phyloP scores from a whole-genome alignment of 2,888 invertebrate genomes.

The Gymnoscelis rufifasciata region DNA sequence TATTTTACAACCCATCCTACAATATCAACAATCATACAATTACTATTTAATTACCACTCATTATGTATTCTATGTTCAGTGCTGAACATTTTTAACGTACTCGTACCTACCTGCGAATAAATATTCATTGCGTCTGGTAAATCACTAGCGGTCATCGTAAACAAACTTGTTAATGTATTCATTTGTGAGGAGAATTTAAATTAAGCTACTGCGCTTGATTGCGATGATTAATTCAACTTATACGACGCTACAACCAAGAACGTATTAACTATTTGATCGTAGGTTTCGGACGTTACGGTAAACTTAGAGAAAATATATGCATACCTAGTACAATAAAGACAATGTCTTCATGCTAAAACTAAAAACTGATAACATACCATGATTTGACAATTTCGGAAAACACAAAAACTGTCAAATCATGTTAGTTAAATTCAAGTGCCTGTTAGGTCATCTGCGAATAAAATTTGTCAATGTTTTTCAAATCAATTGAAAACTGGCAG shows the following conservation, averaged over 20 bases:
- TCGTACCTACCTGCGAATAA: conserved; percentile 20
- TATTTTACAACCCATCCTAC: too few species aligned
- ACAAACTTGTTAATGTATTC: conserved; percentile 21
- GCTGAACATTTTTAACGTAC: conserved; percentile 22
- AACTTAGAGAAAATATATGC: not conserved
- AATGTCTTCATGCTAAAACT: too few species aligned
- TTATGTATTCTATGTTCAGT: conserved; percentile 16
- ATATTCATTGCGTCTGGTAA: conserved; percentile 29
- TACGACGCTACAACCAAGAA: not conserved
- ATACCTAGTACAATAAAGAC: too few species aligned
- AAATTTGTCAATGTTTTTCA: too few species aligned
- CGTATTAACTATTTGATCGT: too few species aligned
- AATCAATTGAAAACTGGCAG: too few species aligned
- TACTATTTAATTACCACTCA: conserved; percentile 13
- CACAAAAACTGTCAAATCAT: too few species aligned
- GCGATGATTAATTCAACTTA: conserved; percentile 10
- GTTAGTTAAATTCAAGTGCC: too few species aligned
- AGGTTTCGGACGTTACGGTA: not conserved
- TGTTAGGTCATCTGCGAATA: too few species aligned
- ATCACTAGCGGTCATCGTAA: conserved; percentile 19
- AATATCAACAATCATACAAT: conserved; percentile 2
- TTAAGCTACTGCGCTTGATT: conserved; percentile 22
- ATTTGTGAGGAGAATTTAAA: conserved; percentile 22
- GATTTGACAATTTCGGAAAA: too few species aligned
- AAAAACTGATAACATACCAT: too few species aligned